A percentile compares a stretch with the other conserved stretches of the same genome.
Evolutionary conservation across 2,797 vertebrate species (phyloP).

Genomic region (Fistularia commersonii): DNA sequence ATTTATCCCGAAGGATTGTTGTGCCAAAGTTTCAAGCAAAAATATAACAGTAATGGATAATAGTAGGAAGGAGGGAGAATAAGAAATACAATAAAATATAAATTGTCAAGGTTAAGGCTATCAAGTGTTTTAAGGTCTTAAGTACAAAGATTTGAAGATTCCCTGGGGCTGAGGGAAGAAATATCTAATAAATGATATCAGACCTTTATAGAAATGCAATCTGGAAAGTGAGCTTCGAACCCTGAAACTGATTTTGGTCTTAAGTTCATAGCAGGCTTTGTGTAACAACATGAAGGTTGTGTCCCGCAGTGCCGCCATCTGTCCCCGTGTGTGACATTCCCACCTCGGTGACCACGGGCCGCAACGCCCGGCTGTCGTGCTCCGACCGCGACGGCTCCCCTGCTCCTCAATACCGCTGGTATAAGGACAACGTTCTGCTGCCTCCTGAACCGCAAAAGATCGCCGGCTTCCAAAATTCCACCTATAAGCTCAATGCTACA

Average conservation of each 20-base stretch:
- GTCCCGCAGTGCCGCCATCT: constrained; percentile 79
- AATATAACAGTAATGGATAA: too few relatives aligned
- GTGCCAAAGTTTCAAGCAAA: too few relatives aligned
- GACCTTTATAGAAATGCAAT: too few relatives aligned
- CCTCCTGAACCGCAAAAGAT: constrained; percentile 71
- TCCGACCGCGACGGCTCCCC: constrained; percentile 76
- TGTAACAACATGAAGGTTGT: not conserved
- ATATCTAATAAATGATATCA: too few relatives aligned
- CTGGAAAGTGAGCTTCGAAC: too few relatives aligned
- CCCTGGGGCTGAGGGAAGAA: too few relatives aligned
- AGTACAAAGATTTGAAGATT: too few relatives aligned
- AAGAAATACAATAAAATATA: too few relatives aligned
- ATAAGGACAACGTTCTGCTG: constrained; percentile 62
- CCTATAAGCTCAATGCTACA: constrained; percentile 70
- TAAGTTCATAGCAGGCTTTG: not conserved
- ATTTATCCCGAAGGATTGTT: too few relatives aligned
- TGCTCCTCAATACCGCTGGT: constrained; percentile 79
- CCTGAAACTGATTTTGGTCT: not conserved
- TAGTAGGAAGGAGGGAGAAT: too few relatives aligned
- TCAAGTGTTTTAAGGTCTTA: too few relatives aligned
- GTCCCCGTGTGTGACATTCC: constrained; percentile 74
- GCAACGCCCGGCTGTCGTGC: constrained; percentile 62
- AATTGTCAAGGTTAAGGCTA: too few relatives aligned
- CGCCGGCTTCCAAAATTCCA: constrained; percentile 77
- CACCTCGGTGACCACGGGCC: constrained; percentile 75